These are phyloP conservation scores for Astropecten irregularis DNA, from an alignment of 53 echinoderm and acorn worm species.

Conservation along the genomic window DNA sequence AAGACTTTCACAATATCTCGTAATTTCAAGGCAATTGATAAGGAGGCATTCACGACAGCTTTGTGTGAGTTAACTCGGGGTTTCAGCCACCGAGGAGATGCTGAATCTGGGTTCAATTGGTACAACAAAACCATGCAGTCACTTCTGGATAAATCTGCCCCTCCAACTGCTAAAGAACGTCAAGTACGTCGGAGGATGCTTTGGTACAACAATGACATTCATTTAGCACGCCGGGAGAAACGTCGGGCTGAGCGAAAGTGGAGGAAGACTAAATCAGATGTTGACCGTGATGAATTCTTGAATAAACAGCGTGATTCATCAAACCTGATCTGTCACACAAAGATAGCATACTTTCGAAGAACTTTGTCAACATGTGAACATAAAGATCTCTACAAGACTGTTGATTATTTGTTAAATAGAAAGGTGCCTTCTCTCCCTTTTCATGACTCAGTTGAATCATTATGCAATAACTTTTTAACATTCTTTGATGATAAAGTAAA, in stretches of 20 bases:
- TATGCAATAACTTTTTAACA: conserved; percentile 17
- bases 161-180: neutral
- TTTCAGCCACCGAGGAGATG: conserved; percentile 25
- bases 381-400: conserved; percentile 10
- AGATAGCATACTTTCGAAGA: conserved; percentile 10
- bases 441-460: conserved; percentile 14
- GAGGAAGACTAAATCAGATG: conserved; percentile 9
- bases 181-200: conserved; percentile 17
- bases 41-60: conserved; percentile 23
- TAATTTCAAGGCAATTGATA: conserved; percentile 30
- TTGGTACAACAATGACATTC: conserved; percentile 7
- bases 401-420: conserved; percentile 36
- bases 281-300: neutral
- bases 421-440: conserved; percentile 15
- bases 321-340: conserved; percentile 3
- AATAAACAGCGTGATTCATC: neutral
- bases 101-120: conserved; percentile 29
- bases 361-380: conserved; percentile 1
- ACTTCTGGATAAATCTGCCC: neutral
- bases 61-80: conserved; percentile 11
- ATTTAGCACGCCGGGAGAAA: conserved; percentile 1
- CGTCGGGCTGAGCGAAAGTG: conserved; percentile 19
- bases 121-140: conserved; percentile 2
- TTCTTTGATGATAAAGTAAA: conserved; percentile 3
- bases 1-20: conserved; percentile 16